phyloP scores from a whole-genome alignment of 2,113 vertebrate genomes.

The Amphiprion ocellaris region DNA sequence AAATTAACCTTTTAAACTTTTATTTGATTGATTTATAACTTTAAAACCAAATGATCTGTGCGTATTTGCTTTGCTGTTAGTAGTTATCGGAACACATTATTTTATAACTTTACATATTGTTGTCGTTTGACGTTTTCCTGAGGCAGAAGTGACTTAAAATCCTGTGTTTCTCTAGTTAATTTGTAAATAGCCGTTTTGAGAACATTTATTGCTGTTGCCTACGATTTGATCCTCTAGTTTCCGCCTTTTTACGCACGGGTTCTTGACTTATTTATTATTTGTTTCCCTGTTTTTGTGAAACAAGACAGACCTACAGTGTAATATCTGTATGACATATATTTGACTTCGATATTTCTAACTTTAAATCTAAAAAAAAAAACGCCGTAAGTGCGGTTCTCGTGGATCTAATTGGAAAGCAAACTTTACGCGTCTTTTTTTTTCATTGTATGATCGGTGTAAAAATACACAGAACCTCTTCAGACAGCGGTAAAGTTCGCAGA shows the following conservation, averaged over 20 bases:
- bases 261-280: neutral
- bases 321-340: neutral
- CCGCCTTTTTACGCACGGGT: constrained; percentile 55
- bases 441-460: neutral
- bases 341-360: too few species aligned
- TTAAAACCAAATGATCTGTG: too few species aligned
- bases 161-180: neutral
- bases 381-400: neutral
- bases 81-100: too few species aligned
- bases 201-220: neutral
- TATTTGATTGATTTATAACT: too few species aligned
- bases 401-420: constrained; percentile 4
- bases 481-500: neutral
- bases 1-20: too few species aligned
- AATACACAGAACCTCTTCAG: neutral
- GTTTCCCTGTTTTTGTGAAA: neutral
- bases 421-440: constrained; percentile 8
- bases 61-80: neutral
- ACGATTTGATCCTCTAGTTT: neutral
- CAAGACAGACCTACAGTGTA: neutral
- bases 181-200: too few species aligned
- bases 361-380: neutral
- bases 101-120: too few species aligned
- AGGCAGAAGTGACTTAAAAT: neutral
- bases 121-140: neutral